Evolutionary conservation across 2,888 invertebrate species (phyloP), one percentile per base, ranked within the genome.

Genomic region (Mesoligia furuncula): DNA sequence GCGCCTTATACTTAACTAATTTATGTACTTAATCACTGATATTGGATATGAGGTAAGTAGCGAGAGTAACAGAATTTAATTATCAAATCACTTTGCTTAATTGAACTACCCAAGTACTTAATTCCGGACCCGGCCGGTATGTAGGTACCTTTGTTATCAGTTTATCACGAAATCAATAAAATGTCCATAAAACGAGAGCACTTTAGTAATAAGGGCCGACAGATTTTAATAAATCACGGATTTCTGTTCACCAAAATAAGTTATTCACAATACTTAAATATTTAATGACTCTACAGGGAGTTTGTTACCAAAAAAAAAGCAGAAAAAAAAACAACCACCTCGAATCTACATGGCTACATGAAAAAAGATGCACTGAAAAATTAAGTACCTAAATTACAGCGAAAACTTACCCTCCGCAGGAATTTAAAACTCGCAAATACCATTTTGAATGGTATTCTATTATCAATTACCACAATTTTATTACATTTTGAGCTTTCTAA

Each of bases 391-490:
- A 68, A 68, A 59, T 54, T 69, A 65, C 59, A 78, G 57, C 11
- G n/a, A 75, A 67, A 71, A 90, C 92, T 91, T 81, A 93, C 92
- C 92, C 89, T 85, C 85, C 87, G 88, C 69, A 89, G 72, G n/a
- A 90, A 75, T 77, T 81, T 90, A 5, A 89, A 73, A 36, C 80
- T 77, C 7, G 90, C 89, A 74, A 93, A 85, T 78, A 92, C 88
- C 93, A 94, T 94, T 67, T 57, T 83, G 48, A 66, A 57, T 68
- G 17, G 31, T 71, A 84, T 75, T 72, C 62, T 67, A 78, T 42
- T 54, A 79, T 83, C 39, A 66, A 72, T 84, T 79, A 85, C 45
- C 77, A 80, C 77, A 71, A 82, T 86, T 88, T 83, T 85, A 86
- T 79, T 86, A 80, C 75, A 15, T 27, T 51, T 70, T 69, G 59